Base-by-base conservation (phyloP, 2,797 vertebrate genomes). In the Gorsachius magnificus region DNA sequence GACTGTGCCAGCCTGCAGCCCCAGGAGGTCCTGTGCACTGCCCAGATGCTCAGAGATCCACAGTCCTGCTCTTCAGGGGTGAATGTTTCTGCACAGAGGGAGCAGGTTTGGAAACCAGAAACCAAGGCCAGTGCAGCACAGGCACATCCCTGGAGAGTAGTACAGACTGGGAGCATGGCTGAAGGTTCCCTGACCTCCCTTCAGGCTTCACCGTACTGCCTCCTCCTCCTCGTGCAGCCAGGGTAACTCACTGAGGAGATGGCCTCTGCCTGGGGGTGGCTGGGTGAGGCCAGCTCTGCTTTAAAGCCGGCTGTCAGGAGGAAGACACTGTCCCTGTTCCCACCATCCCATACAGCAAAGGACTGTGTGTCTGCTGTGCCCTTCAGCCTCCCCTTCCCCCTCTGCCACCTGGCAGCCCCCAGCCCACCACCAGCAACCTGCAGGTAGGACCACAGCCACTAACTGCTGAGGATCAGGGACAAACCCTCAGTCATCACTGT, bases 171-270 rank as follows among this genome's bases (percentile, higher is more conserved):
- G 33, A 12, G 43, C 15, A 6, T 13, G 43, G 24, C 22, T 72
- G 53, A 38, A 41, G 31, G 50, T 50, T 63, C 35, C 28, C 29
- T 3, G 2, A 15, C 6, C 14, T 38, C 41, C 16, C 41, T 51
- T 35, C 5, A 2, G 70, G 21, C 21, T 46, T 46, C 21, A 41
- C 50, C 1, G 1, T 70, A 43, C 45, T 15, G n/a, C 41, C 41
- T 43, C 41, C 41, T 3, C 3, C 11, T 2, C 38, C 38, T 41
- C 13, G 0, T 22, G 21, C n/a, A 33, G n/a, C 38, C 2, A 4
- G 21, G 35, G 6, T n/a, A 45, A 15, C 36, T 45, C 77, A 38
- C 9, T 0, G 0, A 64, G 50, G 50, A 56, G 36, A 21, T 11
- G 51, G 24, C 15, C 25, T 43, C 17, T 51, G 48, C 4, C 1